Conservation (phyloP, 2,113 vertebrate genomes). For the Burhinus bistriatus region DNA sequence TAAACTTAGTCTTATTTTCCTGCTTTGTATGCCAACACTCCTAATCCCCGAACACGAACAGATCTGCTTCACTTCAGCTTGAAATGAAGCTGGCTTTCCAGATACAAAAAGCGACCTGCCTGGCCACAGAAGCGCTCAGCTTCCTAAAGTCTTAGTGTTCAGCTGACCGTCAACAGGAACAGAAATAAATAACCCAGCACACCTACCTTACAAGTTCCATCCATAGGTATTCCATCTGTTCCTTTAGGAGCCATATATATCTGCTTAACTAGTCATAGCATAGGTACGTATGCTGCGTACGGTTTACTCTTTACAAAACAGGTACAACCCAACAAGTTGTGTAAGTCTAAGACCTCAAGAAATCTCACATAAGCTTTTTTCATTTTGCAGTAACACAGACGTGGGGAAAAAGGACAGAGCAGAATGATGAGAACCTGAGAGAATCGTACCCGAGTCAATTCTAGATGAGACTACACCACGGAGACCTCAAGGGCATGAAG, state of each 20-base stretch:
- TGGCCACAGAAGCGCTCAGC: not conserved
- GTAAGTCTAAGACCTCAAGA: not conserved
- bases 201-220: not conserved
- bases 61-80: no score
- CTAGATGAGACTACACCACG: not conserved
- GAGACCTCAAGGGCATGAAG: not conserved
- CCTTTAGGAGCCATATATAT: not conserved
- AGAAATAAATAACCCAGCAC: not conserved
- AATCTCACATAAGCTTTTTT: not conserved
- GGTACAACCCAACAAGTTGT: not conserved
- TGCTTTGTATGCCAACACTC: not conserved
- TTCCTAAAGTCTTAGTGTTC: no score
- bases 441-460: not conserved
- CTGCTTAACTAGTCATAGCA: not conserved
- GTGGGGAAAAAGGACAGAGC: not conserved
- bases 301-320: not conserved
- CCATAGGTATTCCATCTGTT: not conserved
- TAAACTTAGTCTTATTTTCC: not conserved
- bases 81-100: not conserved
- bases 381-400: not conserved
- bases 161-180: not conserved
- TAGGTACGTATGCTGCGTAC: fast-evolving
- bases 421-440: not conserved
- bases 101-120: not conserved
- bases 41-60: not conserved